Conservation (phyloP, 2,888 invertebrate species). For the Phragmatobia fuliginosa region DNA sequence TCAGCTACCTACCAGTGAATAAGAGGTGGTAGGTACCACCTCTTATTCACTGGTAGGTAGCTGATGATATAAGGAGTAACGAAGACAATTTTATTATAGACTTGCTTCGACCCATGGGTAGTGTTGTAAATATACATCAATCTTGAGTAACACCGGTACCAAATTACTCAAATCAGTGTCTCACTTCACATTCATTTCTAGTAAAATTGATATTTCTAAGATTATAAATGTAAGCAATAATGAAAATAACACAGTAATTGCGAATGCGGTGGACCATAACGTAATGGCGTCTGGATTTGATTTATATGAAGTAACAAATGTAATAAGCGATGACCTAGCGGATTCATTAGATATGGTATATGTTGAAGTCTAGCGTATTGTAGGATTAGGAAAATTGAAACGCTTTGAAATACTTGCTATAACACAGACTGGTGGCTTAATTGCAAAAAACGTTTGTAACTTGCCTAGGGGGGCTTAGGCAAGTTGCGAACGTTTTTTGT, state of each 20-base stretch:
- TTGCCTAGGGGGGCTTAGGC: no score
- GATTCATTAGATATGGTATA: conserved; percentile 45
- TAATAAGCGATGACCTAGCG: conserved; percentile 35
- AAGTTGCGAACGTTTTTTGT: no score
- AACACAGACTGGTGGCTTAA: no score
- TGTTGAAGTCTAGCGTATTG: conserved; percentile 6
- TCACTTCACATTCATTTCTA: neutral
- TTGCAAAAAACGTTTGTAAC: no score
- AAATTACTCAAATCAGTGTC: neutral
- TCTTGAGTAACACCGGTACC: no score
- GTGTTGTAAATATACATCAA: no score
- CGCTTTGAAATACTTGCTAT: neutral
- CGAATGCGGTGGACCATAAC: conserved; percentile 35
- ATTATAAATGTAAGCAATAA: conserved; percentile 32
- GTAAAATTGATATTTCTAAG: conserved; percentile 6
- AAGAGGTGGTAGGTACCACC: no score
- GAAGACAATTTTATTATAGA: no score
- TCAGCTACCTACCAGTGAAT: no score
- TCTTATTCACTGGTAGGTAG: no score
- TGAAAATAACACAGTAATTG: conserved; percentile 42
- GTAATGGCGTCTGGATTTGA: conserved; percentile 43
- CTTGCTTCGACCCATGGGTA: no score
- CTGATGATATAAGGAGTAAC: no score
- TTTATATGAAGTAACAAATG: conserved; percentile 37
- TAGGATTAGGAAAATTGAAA: neutral